Evolutionary conservation across 2,888 invertebrate genomes (phyloP), one percentile per base, ranked within the genome.

Genomic region (Luperina testacea): DNA sequence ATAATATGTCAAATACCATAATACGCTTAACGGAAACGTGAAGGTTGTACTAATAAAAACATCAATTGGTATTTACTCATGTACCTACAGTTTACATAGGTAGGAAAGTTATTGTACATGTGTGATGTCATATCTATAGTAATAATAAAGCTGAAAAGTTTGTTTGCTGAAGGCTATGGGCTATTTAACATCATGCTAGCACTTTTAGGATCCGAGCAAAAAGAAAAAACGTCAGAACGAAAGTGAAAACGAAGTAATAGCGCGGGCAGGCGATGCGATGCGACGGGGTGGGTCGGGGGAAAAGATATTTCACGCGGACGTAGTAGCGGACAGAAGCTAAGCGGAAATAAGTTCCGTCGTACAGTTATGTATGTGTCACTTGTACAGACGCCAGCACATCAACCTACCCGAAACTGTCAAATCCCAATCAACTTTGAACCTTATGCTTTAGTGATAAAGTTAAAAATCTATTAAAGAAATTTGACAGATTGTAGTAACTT

Each of bases 1-100:
- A 61, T 48, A 69, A 48, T 48, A 61, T 57, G 24, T 70, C 15
- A 24, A 32, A 32, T 51, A 69, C n/a, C 17, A 38, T 61, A 53
- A 57, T 2, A 42, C 51, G 69, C 38, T 59, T 84, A 63, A 32
- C 17, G 42, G 48, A 61, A 82, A 53, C 32, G 15, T 73, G 85
- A 73, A 80, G 72, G 81, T 72, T 81, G 51, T 72, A 53, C 69
- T 61, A 85, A 81, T 69, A 42, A 48, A 72, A 70, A 64, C 68
- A 82, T 73, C 74, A 69, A 85, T 82, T 85, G 61, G 61, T 82
- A 65, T 85, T 72, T 32, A 59, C 17, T 38, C 69, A 59, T 45
- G 59, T 38, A 45, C 32, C 32, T 32, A 32, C 45, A 61, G 20
- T 83, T 80, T 45, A 45, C 48, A 13, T 13, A 13, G 3, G 48